Conservation (phyloP, 2,797 vertebrate species). For the Darevskia nairensis region DNA sequence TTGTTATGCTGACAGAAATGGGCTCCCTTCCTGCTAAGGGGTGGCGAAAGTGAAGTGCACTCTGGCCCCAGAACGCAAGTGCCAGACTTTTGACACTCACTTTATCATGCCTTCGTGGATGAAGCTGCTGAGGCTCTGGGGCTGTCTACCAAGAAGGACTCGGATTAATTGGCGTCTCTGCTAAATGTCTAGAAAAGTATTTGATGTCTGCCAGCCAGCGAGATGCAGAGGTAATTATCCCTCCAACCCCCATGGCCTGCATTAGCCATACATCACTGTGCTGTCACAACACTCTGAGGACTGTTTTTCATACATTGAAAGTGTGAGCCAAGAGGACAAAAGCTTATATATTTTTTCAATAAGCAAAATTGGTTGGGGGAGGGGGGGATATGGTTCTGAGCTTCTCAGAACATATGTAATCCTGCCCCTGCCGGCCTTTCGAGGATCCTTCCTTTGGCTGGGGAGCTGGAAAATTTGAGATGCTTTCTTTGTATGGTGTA, state of each 20-base stretch:
- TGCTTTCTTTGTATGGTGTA: not conserved
- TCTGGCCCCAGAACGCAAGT: constrained; percentile 3
- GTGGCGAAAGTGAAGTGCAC: not conserved
- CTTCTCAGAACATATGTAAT: no score
- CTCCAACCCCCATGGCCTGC: constrained; percentile 30
- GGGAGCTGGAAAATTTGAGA: constrained; percentile 14
- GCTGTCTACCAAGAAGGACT: not conserved
- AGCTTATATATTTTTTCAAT: not conserved
- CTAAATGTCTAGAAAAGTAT: constrained; percentile 34
- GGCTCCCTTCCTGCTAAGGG: not conserved
- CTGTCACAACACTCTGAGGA: not conserved
- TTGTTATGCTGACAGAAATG: constrained; percentile 33
- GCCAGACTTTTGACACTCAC: constrained; percentile 4
- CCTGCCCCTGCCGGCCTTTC: not conserved
- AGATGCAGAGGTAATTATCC: constrained; percentile 32
- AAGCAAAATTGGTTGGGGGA: not conserved
- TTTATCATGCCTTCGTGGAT: constrained; percentile 11
- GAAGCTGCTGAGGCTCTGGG: not conserved
- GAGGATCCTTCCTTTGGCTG: not conserved
- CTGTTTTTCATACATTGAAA: constrained; percentile 29
- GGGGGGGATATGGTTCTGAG: not conserved
- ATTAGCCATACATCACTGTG: not conserved
- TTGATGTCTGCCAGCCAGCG: constrained; percentile 18
- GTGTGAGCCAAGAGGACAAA: constrained; percentile 16
- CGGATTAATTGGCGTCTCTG: constrained; percentile 27